phyloP scores from a whole-genome alignment of 2,797 vertebrate species.

The Coregonus suidteri region DNA sequence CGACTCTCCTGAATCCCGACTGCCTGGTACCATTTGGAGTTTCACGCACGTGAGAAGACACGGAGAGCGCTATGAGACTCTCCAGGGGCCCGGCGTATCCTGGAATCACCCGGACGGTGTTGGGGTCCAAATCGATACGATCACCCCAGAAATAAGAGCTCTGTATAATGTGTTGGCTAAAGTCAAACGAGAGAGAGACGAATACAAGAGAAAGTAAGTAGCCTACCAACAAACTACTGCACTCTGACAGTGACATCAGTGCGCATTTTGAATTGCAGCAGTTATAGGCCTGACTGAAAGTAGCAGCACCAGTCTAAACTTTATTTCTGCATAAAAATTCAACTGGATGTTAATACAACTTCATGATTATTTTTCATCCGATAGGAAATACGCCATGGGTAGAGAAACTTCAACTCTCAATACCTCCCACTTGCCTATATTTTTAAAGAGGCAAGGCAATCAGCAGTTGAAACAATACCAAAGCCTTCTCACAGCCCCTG shows the following conservation, averaged over 20 bases:
- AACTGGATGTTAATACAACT: no score
- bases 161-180: constrained; percentile 90
- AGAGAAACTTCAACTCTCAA: background rate
- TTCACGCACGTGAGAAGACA: constrained; percentile 91
- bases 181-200: constrained; percentile 87
- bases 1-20: constrained; percentile 75
- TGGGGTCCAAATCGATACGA: constrained; percentile 89
- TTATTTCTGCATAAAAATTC: background rate
- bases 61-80: constrained; percentile 86
- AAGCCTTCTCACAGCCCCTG: no score
- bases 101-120: constrained; percentile 87
- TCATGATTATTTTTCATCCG: no score
- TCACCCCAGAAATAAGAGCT: constrained; percentile 89
- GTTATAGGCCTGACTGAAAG: background rate
- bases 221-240: background rate
- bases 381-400: background rate
- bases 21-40: constrained; percentile 96
- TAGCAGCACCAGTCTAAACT: background rate
- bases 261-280: background rate
- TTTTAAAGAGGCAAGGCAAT: no score
- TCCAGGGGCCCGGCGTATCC: constrained; percentile 86
- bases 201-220: constrained; percentile 82
- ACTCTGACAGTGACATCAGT: background rate
- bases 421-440: background rate
- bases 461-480: no score